Evolutionary conservation across 2,797 vertebrate species (phyloP), one percentile per base, ranked within the genome.

Genomic region (Acestrorhynchus altus): DNA sequence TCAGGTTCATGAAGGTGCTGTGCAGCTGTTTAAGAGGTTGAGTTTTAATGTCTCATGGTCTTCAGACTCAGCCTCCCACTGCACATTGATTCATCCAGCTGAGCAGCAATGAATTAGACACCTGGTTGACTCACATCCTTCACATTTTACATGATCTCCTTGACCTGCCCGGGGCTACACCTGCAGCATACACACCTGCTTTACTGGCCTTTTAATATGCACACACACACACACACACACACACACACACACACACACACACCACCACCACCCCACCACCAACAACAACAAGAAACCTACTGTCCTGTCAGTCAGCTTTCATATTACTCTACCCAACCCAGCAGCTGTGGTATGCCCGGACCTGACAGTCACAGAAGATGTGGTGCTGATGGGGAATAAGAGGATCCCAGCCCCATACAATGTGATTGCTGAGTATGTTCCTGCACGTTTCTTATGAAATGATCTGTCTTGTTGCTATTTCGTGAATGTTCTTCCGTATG

Each of bases 11-110:
- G n/a, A 39, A 39, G 22, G 35, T 68, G 26, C 18, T 35, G n/a
- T 39, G n/a, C 6, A 70, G 26, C 26, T 49, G 65, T 68, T 26
- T 68, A 49, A 67, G 7, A 22, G 47, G 42, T 57, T 28, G 15
- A n/a, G n/a, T 26, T 59, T 59, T 47, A 13, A 7, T 2, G 8
- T 51, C 51, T 54, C 40, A 15, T 47, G 64, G 13, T 26, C 54
- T 77, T 44, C 42, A 35, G 31, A 15, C 31, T 31, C 39, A 7
- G 15, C 67, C 47, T 74, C 57, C 47, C 4, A 26, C 22, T 70
- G 65, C 42, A 70, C 76, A 81, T 70, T 22, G 65, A 70, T 81
- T 81, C 57, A 40, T 72, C 60, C 66, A 76, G 59, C 54, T 77
- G 46, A 77, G 20, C 52, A 56, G 63, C 20, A 64, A 51, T 81